phyloP scores from a whole-genome alignment of 2,888 invertebrate genomes.

The Ophion slaviceki region DNA sequence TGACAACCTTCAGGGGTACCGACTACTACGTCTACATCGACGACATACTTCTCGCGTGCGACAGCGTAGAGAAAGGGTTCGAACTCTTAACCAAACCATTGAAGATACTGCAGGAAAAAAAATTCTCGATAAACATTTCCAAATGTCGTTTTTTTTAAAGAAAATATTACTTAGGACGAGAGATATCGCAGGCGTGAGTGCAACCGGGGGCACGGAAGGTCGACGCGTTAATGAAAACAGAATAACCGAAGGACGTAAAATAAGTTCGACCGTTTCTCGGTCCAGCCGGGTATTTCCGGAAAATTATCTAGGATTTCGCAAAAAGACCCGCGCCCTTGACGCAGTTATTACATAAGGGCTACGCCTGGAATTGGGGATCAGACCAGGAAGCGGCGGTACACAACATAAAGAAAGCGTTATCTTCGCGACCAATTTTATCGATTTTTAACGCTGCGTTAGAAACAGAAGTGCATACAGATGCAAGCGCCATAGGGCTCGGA shows the following conservation, averaged over 20 bases:
- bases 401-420: conserved; percentile 23
- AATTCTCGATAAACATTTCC: conserved; percentile 71
- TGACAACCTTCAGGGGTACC: conserved; percentile 62
- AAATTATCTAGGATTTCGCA: conserved; percentile 19
- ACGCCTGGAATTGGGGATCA: conserved; percentile 15
- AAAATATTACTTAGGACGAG: conserved; percentile 55
- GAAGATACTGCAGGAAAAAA: conserved; percentile 41
- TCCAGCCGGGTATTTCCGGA: conserved; percentile 25
- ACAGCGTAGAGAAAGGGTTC: conserved; percentile 66
- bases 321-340: conserved; percentile 12
- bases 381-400: conserved; percentile 13
- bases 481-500: conserved; percentile 74
- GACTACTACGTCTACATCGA: conserved; percentile 69
- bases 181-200: conserved; percentile 43
- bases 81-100: conserved; percentile 66
- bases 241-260: conserved; percentile 29
- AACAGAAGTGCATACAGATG: conserved; percentile 78
- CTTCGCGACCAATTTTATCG: conserved; percentile 69
- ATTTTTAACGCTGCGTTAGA: conserved; percentile 70
- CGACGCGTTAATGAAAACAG: conserved; percentile 19
- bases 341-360: conserved; percentile 1
- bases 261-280: conserved; percentile 37
- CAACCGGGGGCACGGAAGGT: conserved; percentile 39
- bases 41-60: conserved; percentile 70
- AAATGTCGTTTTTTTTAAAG: conserved; percentile 69